phyloP scores from a whole-genome alignment of 2,113 vertebrate species.

The Gallinago jamesoni region DNA sequence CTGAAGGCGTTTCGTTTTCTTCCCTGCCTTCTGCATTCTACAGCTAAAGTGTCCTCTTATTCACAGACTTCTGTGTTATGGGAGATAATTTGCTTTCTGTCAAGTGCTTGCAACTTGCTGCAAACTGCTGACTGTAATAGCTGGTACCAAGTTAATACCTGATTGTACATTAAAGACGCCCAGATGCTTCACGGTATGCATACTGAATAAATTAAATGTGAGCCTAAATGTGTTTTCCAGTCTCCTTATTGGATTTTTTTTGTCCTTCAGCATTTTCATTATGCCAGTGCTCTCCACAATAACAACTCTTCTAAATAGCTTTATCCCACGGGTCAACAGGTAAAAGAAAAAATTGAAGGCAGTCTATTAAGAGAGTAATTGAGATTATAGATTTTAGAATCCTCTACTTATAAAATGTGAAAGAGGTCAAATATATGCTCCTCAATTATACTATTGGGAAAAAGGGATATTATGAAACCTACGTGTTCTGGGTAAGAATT shows the following conservation, averaged over 20 bases:
- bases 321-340: slow-evolving; percentile 35
- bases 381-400: slow-evolving; percentile 54
- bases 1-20: neutral
- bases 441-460: neutral
- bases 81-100: neutral
- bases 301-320: slow-evolving; percentile 43
- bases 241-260: slow-evolving; percentile 39
- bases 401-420: neutral
- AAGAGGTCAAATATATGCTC: slow-evolving; percentile 29
- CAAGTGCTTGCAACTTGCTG: neutral
- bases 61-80: neutral
- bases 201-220: neutral
- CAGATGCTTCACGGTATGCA: slow-evolving; percentile 4
- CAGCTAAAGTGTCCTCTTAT: neutral
- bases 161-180: neutral
- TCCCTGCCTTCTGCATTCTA: neutral
- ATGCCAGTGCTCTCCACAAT: neutral
- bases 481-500: neutral
- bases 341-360: neutral
- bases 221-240: neutral
- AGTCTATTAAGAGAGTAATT: slow-evolving; percentile 52
- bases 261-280: slow-evolving; percentile 58
- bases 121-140: neutral
- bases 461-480: neutral
- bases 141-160: neutral